phyloP scores from a whole-genome alignment of 2,797 vertebrate genomes.

The Clamator glandarius region DNA sequence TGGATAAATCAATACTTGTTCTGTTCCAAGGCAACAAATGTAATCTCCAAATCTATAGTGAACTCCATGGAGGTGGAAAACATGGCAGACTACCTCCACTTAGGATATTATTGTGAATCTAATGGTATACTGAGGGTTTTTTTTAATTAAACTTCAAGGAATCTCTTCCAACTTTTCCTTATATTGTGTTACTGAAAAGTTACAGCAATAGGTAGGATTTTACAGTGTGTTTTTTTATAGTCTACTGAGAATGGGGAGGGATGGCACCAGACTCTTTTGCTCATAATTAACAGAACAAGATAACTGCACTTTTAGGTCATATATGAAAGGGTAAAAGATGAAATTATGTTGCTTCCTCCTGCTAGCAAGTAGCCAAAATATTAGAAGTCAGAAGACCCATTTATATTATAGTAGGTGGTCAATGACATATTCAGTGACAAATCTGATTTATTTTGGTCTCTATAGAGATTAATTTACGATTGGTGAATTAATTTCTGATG shows the following conservation, averaged over 20 bases:
- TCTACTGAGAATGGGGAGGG: not conserved
- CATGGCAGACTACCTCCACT: not conserved
- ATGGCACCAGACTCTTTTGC: not conserved
- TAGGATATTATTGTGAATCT: not conserved
- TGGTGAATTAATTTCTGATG: not conserved
- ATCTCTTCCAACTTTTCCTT: not conserved
- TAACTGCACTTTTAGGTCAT: not conserved
- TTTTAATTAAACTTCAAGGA: not conserved
- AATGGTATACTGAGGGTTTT: not conserved
- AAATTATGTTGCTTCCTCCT: not conserved
- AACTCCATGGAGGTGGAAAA: not conserved
- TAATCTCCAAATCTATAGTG: not conserved
- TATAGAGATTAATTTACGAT: rapidly evolving
- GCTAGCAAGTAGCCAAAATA: not conserved
- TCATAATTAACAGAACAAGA: not conserved
- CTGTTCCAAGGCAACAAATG: not conserved
- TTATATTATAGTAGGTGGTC: not conserved
- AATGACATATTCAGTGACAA: not conserved
- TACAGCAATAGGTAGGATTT: not conserved
- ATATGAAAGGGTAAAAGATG: not conserved
- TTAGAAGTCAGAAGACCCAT: not conserved
- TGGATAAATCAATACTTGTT: not conserved
- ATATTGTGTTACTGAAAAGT: not conserved
- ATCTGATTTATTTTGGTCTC: not conserved
- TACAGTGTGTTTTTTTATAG: not conserved